A percentile compares a stretch with the other conserved stretches of the same genome.
Evolutionary conservation across 2,113 vertebrate species (phyloP).

Genomic region (Callorhinus ursinus): DNA sequence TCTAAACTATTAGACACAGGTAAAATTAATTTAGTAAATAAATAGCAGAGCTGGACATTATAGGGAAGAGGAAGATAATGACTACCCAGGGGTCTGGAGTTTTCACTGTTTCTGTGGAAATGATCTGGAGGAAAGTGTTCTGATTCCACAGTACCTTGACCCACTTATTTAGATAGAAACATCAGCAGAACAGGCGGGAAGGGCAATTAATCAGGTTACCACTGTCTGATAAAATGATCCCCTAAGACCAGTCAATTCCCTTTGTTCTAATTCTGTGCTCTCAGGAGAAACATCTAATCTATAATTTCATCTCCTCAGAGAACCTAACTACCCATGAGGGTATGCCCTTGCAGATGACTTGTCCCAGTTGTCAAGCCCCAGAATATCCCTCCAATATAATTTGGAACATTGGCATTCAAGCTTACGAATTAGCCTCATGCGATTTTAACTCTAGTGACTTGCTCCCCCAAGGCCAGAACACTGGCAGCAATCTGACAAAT

Average conservation of each 20-base stretch:
- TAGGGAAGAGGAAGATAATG: not conserved
- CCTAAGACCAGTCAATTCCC: slow-evolving; percentile 62
- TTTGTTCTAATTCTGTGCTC: slow-evolving; percentile 75
- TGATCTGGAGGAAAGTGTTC: not conserved
- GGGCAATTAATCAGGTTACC: slow-evolving; percentile 78
- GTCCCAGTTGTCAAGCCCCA: slow-evolving; percentile 68
- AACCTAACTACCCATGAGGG: slow-evolving; percentile 64
- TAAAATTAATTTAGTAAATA: not conserved
- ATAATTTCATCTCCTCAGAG: slow-evolving; percentile 71
- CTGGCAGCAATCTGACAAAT: slow-evolving; percentile 6
- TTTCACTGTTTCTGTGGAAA: not conserved
- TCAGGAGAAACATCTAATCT: slow-evolving; percentile 73
- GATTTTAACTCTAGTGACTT: slow-evolving; percentile 57
- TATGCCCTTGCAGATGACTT: slow-evolving; percentile 69
- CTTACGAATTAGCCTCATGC: slow-evolving; percentile 53
- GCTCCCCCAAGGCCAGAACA: slow-evolving; percentile 17
- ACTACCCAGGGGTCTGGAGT: not conserved
- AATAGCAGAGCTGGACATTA: not conserved
- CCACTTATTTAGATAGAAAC: slow-evolving; percentile 73
- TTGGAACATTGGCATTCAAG: slow-evolving; percentile 16
- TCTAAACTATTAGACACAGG: not conserved
- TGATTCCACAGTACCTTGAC: slow-evolving; percentile 45
- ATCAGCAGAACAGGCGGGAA: slow-evolving; percentile 61
- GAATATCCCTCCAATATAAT: slow-evolving; percentile 44
- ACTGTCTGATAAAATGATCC: slow-evolving; percentile 74